Evolutionary conservation across 2,888 invertebrate genomes (phyloP).

Genomic region (Thereva nobilitata): DNA sequence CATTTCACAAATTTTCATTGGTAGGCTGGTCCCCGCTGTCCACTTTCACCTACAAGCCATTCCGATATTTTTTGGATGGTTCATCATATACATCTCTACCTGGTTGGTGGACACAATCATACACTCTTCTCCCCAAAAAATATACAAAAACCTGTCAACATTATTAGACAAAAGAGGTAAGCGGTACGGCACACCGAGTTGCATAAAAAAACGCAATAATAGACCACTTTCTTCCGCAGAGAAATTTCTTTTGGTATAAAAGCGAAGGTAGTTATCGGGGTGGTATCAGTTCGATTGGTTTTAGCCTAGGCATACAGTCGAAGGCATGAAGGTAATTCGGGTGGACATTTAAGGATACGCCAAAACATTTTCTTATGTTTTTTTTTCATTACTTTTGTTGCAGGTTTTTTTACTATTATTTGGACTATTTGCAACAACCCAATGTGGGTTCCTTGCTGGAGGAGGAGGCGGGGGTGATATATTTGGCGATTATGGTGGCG

Average conservation of each 20-base stretch:
- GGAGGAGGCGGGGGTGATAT: conserved; percentile 4
- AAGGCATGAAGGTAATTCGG: conserved; percentile 22
- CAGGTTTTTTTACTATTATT: neutral
- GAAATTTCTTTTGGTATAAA: conserved; percentile 23
- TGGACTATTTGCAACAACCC: neutral
- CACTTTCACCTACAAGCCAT: too few species aligned
- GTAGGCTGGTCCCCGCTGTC: too few species aligned
- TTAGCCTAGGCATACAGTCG: conserved; percentile 4
- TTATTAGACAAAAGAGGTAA: too few species aligned
- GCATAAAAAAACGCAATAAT: neutral
- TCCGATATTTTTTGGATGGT: too few species aligned
- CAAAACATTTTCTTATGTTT: conserved; percentile 3
- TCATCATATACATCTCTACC: too few species aligned
- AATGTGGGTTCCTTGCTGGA: neutral
- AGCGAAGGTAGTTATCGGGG: conserved; percentile 2
- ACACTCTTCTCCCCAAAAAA: too few species aligned
- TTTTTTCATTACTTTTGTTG: conserved; percentile 2
- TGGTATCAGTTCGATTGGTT: conserved; percentile 27
- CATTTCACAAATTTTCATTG: too few species aligned
- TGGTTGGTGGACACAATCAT: too few species aligned
- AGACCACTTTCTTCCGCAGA: conserved; percentile 6
- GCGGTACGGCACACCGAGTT: too few species aligned
- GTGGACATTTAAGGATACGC: neutral
- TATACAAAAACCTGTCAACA: too few species aligned
- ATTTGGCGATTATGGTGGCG: neutral